Evolutionary conservation across 37 sponge, comb jelly and placozoan genomes (phyloP).

Genomic region (Tethya wilhelma): DNA sequence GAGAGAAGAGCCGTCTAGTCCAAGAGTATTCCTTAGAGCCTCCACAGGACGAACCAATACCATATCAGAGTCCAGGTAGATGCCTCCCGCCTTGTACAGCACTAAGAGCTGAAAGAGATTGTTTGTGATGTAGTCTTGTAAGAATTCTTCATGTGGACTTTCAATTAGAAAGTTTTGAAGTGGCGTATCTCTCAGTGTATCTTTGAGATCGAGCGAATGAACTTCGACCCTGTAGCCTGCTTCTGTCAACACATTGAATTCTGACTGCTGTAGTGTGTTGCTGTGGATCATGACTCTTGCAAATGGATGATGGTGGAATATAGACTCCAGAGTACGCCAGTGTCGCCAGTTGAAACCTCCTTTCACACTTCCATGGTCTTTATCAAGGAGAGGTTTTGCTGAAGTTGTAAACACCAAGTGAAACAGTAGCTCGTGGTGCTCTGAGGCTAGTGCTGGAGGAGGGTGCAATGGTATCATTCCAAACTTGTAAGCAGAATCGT

Average conservation of each 20-base stretch:
- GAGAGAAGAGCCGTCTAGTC: too few relatives aligned
- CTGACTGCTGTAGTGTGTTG: background rate
- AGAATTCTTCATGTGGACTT: background rate
- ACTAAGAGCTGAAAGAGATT: background rate
- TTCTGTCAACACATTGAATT: background rate
- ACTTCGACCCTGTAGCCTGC: background rate
- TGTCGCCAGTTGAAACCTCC: background rate
- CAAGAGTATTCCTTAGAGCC: too few relatives aligned
- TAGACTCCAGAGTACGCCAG: background rate
- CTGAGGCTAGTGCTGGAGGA: background rate
- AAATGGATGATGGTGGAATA: background rate
- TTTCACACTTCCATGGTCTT: too few relatives aligned
- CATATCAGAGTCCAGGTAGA: background rate
- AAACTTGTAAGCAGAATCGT: constrained; percentile 2
- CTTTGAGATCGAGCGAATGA: background rate
- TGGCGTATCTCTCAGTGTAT: background rate
- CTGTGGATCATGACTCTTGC: background rate
- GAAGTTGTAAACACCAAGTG: background rate
- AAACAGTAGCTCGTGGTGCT: background rate
- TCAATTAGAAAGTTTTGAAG: background rate
- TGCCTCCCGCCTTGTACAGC: background rate
- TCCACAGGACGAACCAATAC: background rate
- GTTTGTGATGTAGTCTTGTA: background rate
- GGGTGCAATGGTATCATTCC: constrained; percentile 7
- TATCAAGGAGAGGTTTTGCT: too few relatives aligned